A percentile compares a stretch with the other conserved stretches of the same genome.
Evolutionary conservation across 23 tunicate species (phyloP).

Genomic region (Halocynthia aurantium): DNA sequence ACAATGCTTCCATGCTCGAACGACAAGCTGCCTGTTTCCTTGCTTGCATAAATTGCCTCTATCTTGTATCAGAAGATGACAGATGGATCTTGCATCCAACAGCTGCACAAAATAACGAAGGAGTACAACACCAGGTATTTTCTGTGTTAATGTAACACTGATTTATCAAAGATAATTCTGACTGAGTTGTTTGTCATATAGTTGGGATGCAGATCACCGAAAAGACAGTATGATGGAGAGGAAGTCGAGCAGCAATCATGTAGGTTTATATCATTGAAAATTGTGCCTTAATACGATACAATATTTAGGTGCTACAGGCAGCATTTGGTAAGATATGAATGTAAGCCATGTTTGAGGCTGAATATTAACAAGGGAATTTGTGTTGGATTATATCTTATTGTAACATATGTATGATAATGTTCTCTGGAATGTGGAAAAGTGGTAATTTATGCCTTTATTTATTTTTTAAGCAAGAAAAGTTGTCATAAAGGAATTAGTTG

Average conservation of each 20-base stretch:
- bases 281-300: not conserved
- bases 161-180: not conserved
- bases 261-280: not conserved
- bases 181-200: not conserved
- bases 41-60: slow-evolving; percentile 54
- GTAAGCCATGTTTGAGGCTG: too few species aligned
- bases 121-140: not conserved
- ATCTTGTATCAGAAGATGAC: slow-evolving; percentile 39
- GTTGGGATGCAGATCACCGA: slow-evolving; percentile 31
- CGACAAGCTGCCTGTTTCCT: slow-evolving; percentile 52
- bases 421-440: too few species aligned
- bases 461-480: not conserved
- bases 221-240: slow-evolving; percentile 48
- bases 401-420: too few species aligned
- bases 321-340: not conserved
- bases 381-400: too few species aligned
- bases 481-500: slow-evolving; percentile 40
- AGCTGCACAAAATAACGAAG: slow-evolving; percentile 13
- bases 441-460: too few species aligned
- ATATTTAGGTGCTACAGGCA: not conserved
- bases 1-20: slow-evolving; percentile 11
- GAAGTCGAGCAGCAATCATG: slow-evolving; percentile 6
- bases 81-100: slow-evolving; percentile 71
- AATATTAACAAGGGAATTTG: too few species aligned
- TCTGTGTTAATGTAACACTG: too few species aligned